phyloP scores from a whole-genome alignment of 2,888 invertebrate genomes.

The Drosophila rubida region DNA sequence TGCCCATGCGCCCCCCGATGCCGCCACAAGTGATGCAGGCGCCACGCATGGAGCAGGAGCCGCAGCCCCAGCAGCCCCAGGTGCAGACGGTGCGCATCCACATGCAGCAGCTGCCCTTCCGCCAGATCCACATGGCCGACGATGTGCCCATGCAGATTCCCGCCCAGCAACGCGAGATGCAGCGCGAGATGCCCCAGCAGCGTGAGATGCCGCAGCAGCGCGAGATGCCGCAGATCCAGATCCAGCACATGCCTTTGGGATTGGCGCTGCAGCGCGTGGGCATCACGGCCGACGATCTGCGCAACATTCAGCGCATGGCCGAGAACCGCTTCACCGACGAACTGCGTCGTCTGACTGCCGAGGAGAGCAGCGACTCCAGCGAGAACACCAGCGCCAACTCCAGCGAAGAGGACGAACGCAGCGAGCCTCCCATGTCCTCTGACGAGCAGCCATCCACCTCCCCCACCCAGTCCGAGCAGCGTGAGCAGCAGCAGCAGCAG shows the following conservation, averaged over 20 bases:
- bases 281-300: constrained; percentile 84
- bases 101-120: constrained; percentile 85
- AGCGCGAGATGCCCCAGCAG: constrained; percentile 41
- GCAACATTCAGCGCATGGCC: constrained; percentile 85
- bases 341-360: constrained; percentile 82
- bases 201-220: constrained; percentile 59
- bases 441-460: constrained; percentile 56
- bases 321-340: constrained; percentile 84
- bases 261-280: constrained; percentile 84
- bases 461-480: constrained; percentile 33
- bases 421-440: constrained; percentile 42
- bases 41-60: constrained; percentile 84
- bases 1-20: constrained; percentile 84
- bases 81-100: constrained; percentile 84
- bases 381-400: constrained; percentile 71
- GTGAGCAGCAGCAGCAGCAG: constrained; percentile 21
- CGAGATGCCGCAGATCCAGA: constrained; percentile 76
- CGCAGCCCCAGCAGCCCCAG: constrained; percentile 62
- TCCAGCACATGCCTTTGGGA: constrained; percentile 84
- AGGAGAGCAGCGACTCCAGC: constrained; percentile 78
- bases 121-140: constrained; percentile 84
- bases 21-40: constrained; percentile 85
- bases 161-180: constrained; percentile 64
- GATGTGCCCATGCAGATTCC: constrained; percentile 83
- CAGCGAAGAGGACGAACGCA: constrained; percentile 77